Evolutionary conservation across 2,888 invertebrate species (phyloP).

Genomic region (Adelphocoris suturalis): DNA sequence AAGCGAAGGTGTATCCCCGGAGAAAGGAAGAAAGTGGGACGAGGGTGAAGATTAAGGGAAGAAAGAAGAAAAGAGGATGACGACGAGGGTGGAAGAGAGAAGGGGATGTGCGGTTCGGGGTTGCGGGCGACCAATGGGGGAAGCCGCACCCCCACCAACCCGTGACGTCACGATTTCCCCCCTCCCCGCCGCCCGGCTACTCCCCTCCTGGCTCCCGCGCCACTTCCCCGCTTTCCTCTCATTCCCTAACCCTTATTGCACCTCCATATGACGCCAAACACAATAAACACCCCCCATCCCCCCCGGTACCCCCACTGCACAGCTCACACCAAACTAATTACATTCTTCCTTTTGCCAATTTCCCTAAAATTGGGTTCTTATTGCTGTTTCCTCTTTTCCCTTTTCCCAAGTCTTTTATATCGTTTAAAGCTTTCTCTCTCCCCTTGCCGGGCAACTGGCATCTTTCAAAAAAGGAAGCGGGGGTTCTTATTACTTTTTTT

Average conservation of each 20-base stretch:
- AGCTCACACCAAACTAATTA: conserved; percentile 74
- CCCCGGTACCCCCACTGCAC: conserved; percentile 68
- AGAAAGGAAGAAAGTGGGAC: conserved; percentile 19
- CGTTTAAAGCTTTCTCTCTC: conserved; percentile 51
- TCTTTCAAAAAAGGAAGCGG: conserved; percentile 60
- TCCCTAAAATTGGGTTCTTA: conserved; percentile 76
- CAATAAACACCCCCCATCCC: conserved; percentile 72
- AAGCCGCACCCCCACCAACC: conserved; percentile 75
- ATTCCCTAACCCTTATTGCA: conserved; percentile 71
- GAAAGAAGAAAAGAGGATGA: conserved; percentile 67
- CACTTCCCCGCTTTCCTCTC: conserved; percentile 31
- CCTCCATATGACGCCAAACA: conserved; percentile 75
- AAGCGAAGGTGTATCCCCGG: conserved; percentile 39
- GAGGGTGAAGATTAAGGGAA: conserved; percentile 69
- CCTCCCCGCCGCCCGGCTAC: conserved; percentile 73
- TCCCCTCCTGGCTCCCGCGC: conserved; percentile 41
- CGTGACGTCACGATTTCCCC: conserved; percentile 75
- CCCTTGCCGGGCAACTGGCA: conserved; percentile 48
- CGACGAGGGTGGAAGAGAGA: conserved; percentile 65
- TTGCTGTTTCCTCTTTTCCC: conserved; percentile 73
- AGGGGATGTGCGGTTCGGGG: conserved; percentile 75
- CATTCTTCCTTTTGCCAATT: conserved; percentile 75
- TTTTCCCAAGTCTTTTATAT: conserved; percentile 58
- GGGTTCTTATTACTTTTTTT: conserved; percentile 24
- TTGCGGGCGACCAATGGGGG: conserved; percentile 77